phyloP scores from a whole-genome alignment of 1,140 invertebrate species.

The Trichogramma pretiosum region DNA sequence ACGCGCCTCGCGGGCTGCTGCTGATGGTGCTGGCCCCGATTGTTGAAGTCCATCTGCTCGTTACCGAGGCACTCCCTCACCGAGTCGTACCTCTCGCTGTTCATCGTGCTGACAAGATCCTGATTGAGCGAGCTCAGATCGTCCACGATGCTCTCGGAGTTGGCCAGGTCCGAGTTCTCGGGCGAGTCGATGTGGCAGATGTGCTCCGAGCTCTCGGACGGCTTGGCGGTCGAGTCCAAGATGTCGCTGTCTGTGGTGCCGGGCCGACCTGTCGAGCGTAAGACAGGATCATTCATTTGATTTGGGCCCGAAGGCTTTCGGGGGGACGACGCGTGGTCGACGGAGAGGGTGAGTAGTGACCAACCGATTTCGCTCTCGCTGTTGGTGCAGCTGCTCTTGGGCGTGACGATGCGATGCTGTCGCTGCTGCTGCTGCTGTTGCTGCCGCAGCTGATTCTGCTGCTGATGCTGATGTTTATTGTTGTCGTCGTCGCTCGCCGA shows the following conservation, averaged over 20 bases:
- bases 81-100: slow-evolving; percentile 44
- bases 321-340: too few relatives aligned
- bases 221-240: slow-evolving; percentile 36
- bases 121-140: slow-evolving; percentile 65
- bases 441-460: slow-evolving; percentile 30
- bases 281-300: not conserved
- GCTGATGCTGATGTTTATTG: slow-evolving; percentile 16
- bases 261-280: not conserved
- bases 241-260: slow-evolving; percentile 39
- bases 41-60: slow-evolving; percentile 45
- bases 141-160: slow-evolving; percentile 66
- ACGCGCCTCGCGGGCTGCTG: too few relatives aligned
- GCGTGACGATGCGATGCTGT: slow-evolving; percentile 35
- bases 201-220: slow-evolving; percentile 36
- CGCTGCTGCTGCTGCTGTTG: slow-evolving; percentile 35
- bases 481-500: slow-evolving; percentile 20
- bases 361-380: slow-evolving; percentile 42
- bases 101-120: slow-evolving; percentile 55
- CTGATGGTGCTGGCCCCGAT: too few relatives aligned
- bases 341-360: too few relatives aligned
- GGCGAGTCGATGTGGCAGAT: slow-evolving; percentile 68
- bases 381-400: too few relatives aligned
- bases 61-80: slow-evolving; percentile 35
- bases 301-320: too few relatives aligned
- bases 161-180: slow-evolving; percentile 63